Conservation (phyloP, 1,140 invertebrate genomes). For the Samia ricini region DNA sequence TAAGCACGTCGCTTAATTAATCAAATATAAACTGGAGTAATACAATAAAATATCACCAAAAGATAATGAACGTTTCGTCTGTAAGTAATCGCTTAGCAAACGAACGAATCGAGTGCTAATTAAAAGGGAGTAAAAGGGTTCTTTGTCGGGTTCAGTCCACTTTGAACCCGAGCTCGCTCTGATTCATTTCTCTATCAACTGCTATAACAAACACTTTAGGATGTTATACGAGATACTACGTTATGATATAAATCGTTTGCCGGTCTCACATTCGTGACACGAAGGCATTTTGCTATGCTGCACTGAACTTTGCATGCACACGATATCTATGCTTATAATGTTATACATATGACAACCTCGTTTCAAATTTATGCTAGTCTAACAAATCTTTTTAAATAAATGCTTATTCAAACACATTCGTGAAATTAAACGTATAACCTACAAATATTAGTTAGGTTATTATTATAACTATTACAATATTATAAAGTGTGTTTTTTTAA, state of each 20-base stretch:
- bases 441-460: too few relatives aligned
- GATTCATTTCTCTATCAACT: slow-evolving; percentile 20
- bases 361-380: neutral
- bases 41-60: neutral
- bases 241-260: slow-evolving; percentile 8
- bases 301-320: neutral
- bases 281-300: neutral
- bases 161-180: slow-evolving; percentile 25
- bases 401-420: too few relatives aligned
- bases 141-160: slow-evolving; percentile 36
- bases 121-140: slow-evolving; percentile 27
- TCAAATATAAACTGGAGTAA: neutral
- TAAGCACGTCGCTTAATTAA: too few relatives aligned
- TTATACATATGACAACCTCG: neutral
- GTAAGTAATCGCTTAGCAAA: slow-evolving; percentile 7
- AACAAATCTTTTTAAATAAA: too few relatives aligned
- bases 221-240: slow-evolving; percentile 6
- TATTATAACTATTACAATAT: too few relatives aligned
- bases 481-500: too few relatives aligned
- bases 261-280: neutral
- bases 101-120: slow-evolving; percentile 29
- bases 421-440: too few relatives aligned
- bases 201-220: slow-evolving; percentile 3
- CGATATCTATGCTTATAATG: neutral
- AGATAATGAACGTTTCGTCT: slow-evolving; percentile 1